These are phyloP conservation scores for Catharus minimus DNA, from an alignment of 2,113 vertebrate species.

Conservation along the genomic window DNA sequence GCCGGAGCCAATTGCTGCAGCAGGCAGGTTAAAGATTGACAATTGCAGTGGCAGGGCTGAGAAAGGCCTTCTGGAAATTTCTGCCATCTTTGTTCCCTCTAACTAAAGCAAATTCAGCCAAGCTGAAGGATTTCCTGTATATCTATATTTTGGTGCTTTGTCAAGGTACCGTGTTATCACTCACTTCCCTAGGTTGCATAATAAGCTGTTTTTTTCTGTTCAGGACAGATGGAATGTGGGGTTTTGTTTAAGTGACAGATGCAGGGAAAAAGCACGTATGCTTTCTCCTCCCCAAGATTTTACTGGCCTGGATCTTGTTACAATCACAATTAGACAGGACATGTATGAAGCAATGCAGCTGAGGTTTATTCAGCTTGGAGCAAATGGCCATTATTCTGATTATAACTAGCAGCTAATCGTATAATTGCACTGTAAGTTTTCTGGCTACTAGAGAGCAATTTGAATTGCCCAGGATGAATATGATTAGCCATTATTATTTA, in stretches of 20 bases:
- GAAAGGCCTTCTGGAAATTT: constrained; percentile 96
- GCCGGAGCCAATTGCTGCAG: constrained; percentile 82
- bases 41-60: constrained; percentile 79
- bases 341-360: constrained; percentile 44
- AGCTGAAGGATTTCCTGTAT: constrained; percentile 73
- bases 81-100: constrained; percentile 90
- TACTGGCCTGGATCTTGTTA: constrained; percentile 51
- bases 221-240: constrained; percentile 60
- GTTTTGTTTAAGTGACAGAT: constrained; percentile 63
- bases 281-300: constrained; percentile 41
- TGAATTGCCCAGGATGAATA: constrained; percentile 59
- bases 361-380: constrained; percentile 67
- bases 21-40: constrained; percentile 92
- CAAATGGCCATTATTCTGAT: constrained; percentile 66
- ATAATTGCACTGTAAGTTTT: constrained; percentile 72
- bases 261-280: constrained; percentile 55
- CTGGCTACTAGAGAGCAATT: constrained; percentile 61
- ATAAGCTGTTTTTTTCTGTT: constrained; percentile 38
- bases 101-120: constrained; percentile 79
- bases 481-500: constrained; percentile 53
- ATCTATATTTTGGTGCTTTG: constrained; percentile 32
- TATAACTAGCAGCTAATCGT: constrained; percentile 72
- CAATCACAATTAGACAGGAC: constrained; percentile 58
- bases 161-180: constrained; percentile 76
- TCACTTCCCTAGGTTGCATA: constrained; percentile 72